phyloP scores from a whole-genome alignment of 2,113 vertebrate genomes.

The Budorcas taxicolor region DNA sequence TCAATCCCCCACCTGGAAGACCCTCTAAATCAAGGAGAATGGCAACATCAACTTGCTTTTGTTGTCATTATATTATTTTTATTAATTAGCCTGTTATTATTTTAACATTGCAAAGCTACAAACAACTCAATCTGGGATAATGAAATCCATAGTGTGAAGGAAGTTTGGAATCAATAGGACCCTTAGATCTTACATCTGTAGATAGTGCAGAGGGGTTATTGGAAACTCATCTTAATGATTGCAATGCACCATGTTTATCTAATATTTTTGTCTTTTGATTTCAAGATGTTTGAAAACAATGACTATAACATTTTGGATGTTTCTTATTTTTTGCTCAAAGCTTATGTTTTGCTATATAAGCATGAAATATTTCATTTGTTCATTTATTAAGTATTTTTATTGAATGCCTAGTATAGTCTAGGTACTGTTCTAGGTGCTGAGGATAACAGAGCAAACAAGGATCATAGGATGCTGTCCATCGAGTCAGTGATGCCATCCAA shows the following conservation, averaged over 20 bases:
- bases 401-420: not conserved
- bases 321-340: not conserved
- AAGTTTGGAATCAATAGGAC: not conserved
- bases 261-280: not conserved
- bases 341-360: not conserved
- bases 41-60: not conserved
- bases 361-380: not conserved
- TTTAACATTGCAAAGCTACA: not conserved
- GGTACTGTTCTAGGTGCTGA: not conserved
- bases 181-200: not conserved
- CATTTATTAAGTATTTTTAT: not conserved
- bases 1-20: not conserved
- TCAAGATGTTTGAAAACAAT: constrained; percentile 23
- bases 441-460: not conserved
- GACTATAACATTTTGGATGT: not conserved
- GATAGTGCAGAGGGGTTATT: not conserved
- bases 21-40: constrained; percentile 8
- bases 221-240: not conserved
- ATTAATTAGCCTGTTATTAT: constrained; percentile 43
- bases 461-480: not conserved
- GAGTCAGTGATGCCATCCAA: accelerated
- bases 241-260: not conserved
- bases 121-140: constrained; percentile 14
- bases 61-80: constrained; percentile 40
- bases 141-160: not conserved